Evolutionary conservation across 2,888 invertebrate genomes (phyloP).

Genomic region (Cancer borealis): DNA sequence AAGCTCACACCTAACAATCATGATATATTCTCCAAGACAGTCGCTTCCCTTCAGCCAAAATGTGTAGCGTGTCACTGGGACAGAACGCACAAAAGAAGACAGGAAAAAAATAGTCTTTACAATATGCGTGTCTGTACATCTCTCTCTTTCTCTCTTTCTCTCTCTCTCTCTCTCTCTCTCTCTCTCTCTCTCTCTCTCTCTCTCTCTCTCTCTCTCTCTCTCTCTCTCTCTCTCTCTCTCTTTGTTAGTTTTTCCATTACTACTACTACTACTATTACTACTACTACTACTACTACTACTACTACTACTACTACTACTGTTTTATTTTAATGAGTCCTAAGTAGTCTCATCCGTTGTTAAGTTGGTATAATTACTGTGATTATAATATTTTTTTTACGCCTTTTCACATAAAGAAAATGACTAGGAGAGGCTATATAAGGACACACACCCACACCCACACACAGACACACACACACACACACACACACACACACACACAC

Average conservation of each 20-base stretch:
- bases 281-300: too few species aligned
- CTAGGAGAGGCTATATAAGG: too few species aligned
- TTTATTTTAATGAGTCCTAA: too few species aligned
- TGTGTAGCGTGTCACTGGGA: not conserved
- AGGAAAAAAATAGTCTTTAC: not conserved
- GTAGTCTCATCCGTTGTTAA: too few species aligned
- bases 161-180: conserved; percentile 8
- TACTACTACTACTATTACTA: too few species aligned
- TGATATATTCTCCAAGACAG: not conserved
- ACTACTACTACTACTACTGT: too few species aligned
- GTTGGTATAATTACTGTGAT: too few species aligned
- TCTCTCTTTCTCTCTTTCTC: conserved; percentile 13
- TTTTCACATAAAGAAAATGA: too few species aligned
- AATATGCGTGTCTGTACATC: not conserved
- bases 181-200: conserved; percentile 1
- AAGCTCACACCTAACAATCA: not conserved
- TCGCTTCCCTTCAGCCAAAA: not conserved
- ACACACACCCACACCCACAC: not conserved
- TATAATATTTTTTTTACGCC: too few species aligned
- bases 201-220: conserved; percentile 4
- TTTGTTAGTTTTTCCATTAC: not conserved
- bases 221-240: conserved; percentile 3
- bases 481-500: not conserved
- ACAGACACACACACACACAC: too few species aligned
- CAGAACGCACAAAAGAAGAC: not conserved